Percentiles rank a stretch among this genome's conserved stretches.
Evolutionary conservation across 2,113 vertebrate species (phyloP).

Genomic region (Crotalus helleri): DNA sequence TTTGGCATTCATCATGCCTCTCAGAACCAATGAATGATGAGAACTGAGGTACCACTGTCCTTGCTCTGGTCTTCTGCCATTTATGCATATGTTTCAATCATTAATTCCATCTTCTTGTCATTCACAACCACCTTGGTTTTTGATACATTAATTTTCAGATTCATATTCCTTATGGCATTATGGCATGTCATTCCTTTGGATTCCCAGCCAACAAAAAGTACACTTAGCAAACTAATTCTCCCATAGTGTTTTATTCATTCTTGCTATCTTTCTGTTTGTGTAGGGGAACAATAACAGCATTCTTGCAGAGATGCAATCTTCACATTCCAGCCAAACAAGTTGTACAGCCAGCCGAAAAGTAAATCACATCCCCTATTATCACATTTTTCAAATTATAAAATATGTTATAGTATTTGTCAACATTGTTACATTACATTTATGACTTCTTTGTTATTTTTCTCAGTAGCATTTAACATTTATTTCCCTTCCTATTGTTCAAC

Average conservation of each 20-base stretch:
- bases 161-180: not conserved
- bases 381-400: not conserved
- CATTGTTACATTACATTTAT: not conserved
- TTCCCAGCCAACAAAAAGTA: not conserved
- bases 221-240: not conserved
- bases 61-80: not conserved
- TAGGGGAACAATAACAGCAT: not conserved
- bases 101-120: not conserved
- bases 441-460: not conserved
- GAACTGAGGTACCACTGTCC: not conserved
- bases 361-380: not conserved
- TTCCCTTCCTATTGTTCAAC: not conserved
- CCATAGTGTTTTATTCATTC: not conserved
- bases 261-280: not conserved
- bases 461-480: not conserved
- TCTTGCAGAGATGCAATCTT: not conserved
- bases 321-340: not conserved
- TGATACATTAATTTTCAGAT: not conserved
- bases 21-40: too few relatives aligned
- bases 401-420: not conserved
- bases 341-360: not conserved
- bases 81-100: not conserved
- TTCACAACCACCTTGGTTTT: not conserved
- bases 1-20: too few relatives aligned
- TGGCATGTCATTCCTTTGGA: not conserved